A percentile compares a stretch with the other conserved stretches of the same genome.
Evolutionary conservation across 1,140 invertebrate species (phyloP).

Genomic region (Parasteatoda tepidariorum): DNA sequence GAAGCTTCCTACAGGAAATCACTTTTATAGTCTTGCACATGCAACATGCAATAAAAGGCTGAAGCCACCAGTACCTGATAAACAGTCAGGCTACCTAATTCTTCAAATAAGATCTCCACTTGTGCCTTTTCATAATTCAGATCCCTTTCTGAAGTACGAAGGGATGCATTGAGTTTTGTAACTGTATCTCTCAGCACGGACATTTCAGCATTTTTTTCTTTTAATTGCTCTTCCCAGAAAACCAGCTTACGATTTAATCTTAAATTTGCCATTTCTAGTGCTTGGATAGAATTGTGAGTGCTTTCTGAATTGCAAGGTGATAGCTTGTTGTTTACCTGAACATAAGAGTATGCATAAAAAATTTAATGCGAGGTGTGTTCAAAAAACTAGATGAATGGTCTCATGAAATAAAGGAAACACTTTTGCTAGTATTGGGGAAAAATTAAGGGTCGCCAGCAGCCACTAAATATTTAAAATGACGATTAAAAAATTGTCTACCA

Average conservation of each 20-base stretch:
- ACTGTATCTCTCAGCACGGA: background rate
- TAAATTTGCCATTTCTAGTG: background rate
- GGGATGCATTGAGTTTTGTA: slow-evolving; percentile 16
- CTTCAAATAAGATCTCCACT: slow-evolving; percentile 35
- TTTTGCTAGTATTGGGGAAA: no score
- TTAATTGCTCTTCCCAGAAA: slow-evolving; percentile 14
- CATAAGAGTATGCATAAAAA: background rate
- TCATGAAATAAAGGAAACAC: no score
- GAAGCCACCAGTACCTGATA: slow-evolving; percentile 56
- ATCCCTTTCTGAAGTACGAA: slow-evolving; percentile 11
- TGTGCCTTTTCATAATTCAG: slow-evolving; percentile 41
- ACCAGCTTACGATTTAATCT: background rate
- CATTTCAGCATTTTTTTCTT: slow-evolving; percentile 40
- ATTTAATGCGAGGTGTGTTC: no score
- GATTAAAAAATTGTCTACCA: no score
- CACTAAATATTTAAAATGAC: no score
- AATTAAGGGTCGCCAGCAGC: no score
- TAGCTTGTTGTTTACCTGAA: background rate
- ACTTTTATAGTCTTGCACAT: no score
- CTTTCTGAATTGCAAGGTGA: background rate
- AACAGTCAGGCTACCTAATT: slow-evolving; percentile 39
- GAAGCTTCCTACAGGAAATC: no score
- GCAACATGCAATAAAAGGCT: slow-evolving; percentile 33
- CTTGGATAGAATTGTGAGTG: background rate
- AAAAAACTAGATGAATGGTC: no score